Conservation (phyloP, 2,113 vertebrate species). For the Rutilus rutilus region DNA sequence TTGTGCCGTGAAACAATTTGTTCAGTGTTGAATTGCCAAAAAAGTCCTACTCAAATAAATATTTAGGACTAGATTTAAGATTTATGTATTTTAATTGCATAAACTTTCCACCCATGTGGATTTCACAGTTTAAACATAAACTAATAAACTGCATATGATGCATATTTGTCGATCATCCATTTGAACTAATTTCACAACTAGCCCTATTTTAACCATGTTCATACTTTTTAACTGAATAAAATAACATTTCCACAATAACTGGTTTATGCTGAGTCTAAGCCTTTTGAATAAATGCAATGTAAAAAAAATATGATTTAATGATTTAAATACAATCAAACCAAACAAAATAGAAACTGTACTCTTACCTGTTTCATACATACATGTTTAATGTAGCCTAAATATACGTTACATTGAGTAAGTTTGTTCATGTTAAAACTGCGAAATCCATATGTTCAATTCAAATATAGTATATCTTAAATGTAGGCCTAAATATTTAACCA, state of each 20-base stretch:
- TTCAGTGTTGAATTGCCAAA: not conserved
- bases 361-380: not conserved
- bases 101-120: not conserved
- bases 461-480: not conserved
- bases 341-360: not conserved
- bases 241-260: not conserved
- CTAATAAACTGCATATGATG: not conserved
- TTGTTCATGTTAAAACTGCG: not conserved
- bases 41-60: no score
- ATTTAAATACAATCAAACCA: not conserved
- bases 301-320: not conserved
- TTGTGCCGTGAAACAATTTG: not conserved
- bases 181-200: not conserved
- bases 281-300: not conserved
- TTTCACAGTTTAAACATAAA: conserved; percentile 3
- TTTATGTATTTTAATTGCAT: no score
- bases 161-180: no score
- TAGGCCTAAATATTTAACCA: not conserved
- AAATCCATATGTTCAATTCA: not conserved
- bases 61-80: no score
- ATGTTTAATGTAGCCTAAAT: not conserved
- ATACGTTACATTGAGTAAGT: not conserved
- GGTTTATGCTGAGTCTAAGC: not conserved
- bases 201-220: not conserved
- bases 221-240: not conserved